Conservation (phyloP, 2,113 vertebrate genomes). For the Pluvianellus socialis region DNA sequence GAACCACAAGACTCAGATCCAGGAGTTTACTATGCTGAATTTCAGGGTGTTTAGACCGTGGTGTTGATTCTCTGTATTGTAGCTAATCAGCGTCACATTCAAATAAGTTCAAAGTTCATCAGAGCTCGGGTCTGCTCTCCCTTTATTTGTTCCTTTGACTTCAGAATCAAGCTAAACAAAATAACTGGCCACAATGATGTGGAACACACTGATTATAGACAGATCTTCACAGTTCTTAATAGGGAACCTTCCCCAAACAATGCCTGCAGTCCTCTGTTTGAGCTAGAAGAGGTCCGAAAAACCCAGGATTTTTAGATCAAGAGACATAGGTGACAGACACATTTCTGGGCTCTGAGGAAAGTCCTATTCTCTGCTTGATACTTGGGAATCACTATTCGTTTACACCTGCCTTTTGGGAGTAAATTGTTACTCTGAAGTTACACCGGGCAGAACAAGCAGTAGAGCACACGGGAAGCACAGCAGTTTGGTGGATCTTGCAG, state of each 20-base stretch:
- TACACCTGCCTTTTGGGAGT: neutral
- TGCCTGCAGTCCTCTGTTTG: neutral
- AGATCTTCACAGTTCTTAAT: neutral
- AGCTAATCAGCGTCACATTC: constrained; percentile 20
- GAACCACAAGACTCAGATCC: neutral
- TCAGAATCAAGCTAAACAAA: constrained; percentile 17
- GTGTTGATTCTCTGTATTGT: neutral
- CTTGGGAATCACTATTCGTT: neutral
- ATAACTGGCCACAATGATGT: neutral
- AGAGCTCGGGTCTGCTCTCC: constrained; percentile 5
- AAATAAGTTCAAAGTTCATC: constrained; percentile 47
- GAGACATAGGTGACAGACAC: neutral
- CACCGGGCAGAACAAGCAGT: neutral
- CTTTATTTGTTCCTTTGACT: constrained; percentile 37
- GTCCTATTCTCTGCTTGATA: neutral
- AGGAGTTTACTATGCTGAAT: neutral
- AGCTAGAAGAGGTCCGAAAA: neutral
- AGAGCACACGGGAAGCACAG: neutral
- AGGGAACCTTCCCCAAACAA: neutral
- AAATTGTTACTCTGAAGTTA: neutral
- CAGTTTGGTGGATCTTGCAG: neutral
- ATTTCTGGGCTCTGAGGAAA: neutral
- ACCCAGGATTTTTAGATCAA: neutral
- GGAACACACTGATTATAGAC: neutral
- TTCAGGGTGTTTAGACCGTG: neutral